Evolutionary conservation across 2,797 vertebrate genomes (phyloP).

Genomic region (Chelidonichthys spinosus): DNA sequence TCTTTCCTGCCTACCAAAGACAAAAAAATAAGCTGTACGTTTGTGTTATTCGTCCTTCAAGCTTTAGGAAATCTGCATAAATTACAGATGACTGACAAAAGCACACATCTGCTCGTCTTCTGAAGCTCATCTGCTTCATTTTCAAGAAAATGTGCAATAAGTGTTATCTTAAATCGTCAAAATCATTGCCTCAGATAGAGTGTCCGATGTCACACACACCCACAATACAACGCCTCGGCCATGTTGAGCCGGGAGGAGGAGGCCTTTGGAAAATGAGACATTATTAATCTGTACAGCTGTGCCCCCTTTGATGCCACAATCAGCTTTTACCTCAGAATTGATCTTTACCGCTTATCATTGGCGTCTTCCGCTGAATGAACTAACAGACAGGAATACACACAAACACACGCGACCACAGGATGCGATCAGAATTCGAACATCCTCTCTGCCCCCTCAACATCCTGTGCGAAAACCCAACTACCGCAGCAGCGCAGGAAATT

Average conservation of each 20-base stretch:
- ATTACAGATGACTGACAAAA: background rate
- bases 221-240: conserved; percentile 30
- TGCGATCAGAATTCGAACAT: conserved; percentile 62
- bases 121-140: background rate
- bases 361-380: conserved; percentile 44
- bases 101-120: background rate
- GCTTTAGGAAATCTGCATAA: background rate
- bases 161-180: background rate
- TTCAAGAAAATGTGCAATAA: background rate
- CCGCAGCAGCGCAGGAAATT: conserved; percentile 68
- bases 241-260: conserved; percentile 32
- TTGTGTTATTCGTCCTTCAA: background rate
- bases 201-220: conserved; percentile 22
- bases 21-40: background rate
- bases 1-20: background rate
- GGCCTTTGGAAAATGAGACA: conserved; percentile 39
- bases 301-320: conserved; percentile 24
- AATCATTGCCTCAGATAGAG: conserved; percentile 10
- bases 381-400: conserved; percentile 22
- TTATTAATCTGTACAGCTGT: conserved; percentile 31
- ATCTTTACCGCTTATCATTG: conserved; percentile 26
- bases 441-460: conserved; percentile 77
- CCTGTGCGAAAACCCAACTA: conserved; percentile 69
- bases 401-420: conserved; percentile 65
- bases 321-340: conserved; percentile 11